phyloP scores from a whole-genome alignment of 2,113 vertebrate genomes.

The Pterophyllum scalare region DNA sequence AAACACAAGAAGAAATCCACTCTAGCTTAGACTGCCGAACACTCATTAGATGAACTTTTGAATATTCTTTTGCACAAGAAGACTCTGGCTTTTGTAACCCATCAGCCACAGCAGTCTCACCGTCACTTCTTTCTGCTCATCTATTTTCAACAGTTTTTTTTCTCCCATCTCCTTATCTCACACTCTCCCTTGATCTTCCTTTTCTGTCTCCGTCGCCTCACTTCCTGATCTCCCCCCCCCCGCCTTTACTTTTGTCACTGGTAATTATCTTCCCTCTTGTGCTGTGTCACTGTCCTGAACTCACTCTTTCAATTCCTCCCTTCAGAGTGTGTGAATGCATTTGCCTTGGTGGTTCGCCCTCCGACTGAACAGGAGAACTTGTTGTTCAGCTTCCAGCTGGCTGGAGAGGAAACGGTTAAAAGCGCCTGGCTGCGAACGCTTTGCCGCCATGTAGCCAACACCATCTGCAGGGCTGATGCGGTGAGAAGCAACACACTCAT shows the following conservation, averaged over 20 bases:
- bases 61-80: slow-evolving; percentile 10
- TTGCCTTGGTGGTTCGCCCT: slow-evolving; percentile 93
- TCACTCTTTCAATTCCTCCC: not conserved
- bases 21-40: not conserved
- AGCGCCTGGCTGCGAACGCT: slow-evolving; percentile 89
- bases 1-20: not conserved
- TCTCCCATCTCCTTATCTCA: not conserved
- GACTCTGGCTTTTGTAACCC: not conserved
- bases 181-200: not conserved
- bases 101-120: not conserved
- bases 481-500: slow-evolving; percentile 81
- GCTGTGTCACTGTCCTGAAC: not conserved
- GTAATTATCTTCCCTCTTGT: slow-evolving; percentile 48
- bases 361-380: slow-evolving; percentile 95
- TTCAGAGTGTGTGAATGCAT: slow-evolving; percentile 94
- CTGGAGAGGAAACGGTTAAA: slow-evolving; percentile 89
- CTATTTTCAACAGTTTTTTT: slow-evolving; percentile 19
- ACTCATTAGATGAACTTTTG: slow-evolving; percentile 6
- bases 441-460: slow-evolving; percentile 96
- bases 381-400: slow-evolving; percentile 96
- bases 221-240: not conserved
- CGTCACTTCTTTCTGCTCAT: not conserved
- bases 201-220: not conserved
- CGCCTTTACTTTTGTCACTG: slow-evolving; percentile 71
- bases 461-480: slow-evolving; percentile 95